Evolutionary conservation across 1,140 invertebrate species (phyloP).

Genomic region (Lepidostoma basale): DNA sequence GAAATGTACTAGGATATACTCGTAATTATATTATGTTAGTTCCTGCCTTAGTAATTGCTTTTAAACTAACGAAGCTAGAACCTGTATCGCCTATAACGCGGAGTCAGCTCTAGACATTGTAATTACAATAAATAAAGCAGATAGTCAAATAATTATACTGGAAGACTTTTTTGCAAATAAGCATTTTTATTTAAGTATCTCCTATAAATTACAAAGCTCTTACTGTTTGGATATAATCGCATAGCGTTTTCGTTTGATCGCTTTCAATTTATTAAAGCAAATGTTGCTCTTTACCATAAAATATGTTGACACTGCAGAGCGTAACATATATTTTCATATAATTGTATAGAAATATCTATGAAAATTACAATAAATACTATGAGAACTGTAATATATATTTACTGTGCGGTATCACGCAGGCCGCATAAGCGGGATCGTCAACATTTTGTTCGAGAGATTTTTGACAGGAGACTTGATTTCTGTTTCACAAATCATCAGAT

Average conservation of each 20-base stretch:
- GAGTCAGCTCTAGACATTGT: too few species aligned
- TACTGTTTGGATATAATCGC: background rate
- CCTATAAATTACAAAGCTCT: background rate
- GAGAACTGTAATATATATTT: background rate
- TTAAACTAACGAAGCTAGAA: too few species aligned
- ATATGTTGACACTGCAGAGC: background rate
- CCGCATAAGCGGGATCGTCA: too few species aligned
- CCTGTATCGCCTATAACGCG: too few species aligned
- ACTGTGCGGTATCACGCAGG: constrained; percentile 19
- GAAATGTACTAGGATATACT: too few species aligned
- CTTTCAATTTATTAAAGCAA: background rate
- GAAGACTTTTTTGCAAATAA: background rate
- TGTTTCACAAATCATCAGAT: too few species aligned
- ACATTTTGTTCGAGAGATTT: too few species aligned
- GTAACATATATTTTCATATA: background rate
- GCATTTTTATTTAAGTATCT: background rate
- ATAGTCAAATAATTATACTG: background rate
- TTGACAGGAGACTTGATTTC: too few species aligned
- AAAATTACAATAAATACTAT: constrained; percentile 22
- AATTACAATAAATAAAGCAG: background rate
- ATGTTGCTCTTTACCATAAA: background rate
- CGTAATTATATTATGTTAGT: too few species aligned
- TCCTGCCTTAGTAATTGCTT: too few species aligned
- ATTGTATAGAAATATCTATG: constrained; percentile 16
- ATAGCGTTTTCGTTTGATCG: background rate